Evolutionary conservation across 2,797 vertebrate species (phyloP).

Genomic region (Rousettus madagascariensis): DNA sequence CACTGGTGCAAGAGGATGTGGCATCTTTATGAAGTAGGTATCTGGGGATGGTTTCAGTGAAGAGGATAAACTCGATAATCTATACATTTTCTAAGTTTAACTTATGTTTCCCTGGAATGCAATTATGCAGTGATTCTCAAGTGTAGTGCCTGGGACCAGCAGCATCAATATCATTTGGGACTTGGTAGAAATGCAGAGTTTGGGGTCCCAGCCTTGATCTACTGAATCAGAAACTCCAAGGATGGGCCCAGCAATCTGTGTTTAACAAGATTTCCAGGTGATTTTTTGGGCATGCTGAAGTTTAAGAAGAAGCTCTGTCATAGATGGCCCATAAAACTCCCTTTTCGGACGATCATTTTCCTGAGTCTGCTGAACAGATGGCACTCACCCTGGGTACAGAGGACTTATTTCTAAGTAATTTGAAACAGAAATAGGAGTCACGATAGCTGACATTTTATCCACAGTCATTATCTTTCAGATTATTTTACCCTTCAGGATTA

Average conservation of each 20-base stretch:
- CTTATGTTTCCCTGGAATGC: not conserved
- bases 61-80: not conserved
- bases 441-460: not conserved
- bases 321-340: not conserved
- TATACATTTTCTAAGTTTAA: not conserved
- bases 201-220: not conserved
- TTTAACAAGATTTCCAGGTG: not conserved
- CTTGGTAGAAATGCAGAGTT: not conserved
- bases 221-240: not conserved
- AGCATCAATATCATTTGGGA: not conserved
- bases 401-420: not conserved
- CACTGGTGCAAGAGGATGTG: not conserved
- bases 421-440: not conserved
- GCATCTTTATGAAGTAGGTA: not conserved
- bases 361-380: not conserved
- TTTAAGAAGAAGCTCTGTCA: not conserved
- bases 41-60: not conserved
- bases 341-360: not conserved
- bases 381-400: not conserved
- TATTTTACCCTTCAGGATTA: not conserved
- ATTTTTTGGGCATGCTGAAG: not conserved
- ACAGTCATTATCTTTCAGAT: not conserved
- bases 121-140: not conserved
- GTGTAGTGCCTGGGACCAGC: not conserved
- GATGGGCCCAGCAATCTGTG: not conserved